These are phyloP conservation scores for Motacilla alba DNA, from an alignment of 2,113 vertebrate genomes.

Conservation along the genomic window DNA sequence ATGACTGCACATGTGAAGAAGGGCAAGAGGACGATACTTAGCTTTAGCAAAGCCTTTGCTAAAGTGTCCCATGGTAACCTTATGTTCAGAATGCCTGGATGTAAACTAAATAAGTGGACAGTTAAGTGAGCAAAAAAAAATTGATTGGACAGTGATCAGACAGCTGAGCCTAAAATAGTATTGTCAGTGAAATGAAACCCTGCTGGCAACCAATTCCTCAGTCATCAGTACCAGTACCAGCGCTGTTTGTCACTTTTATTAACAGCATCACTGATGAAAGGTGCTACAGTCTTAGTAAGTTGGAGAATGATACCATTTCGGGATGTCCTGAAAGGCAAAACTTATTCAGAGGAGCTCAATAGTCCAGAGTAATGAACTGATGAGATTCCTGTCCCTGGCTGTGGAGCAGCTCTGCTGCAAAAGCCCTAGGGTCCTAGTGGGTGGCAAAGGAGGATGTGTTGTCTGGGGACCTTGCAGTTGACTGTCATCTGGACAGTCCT, in stretches of 20 bases:
- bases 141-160: neutral
- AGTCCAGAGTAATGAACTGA: neutral
- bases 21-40: accelerated
- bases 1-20: neutral
- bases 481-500: neutral
- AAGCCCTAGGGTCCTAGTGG: neutral
- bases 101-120: neutral
- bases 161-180: neutral
- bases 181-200: neutral
- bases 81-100: neutral
- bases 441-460: neutral
- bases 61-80: neutral
- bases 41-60: neutral
- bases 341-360: neutral
- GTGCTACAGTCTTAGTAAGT: neutral
- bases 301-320: neutral
- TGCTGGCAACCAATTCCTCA: neutral
- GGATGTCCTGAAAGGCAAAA: neutral
- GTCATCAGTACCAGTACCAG: neutral
- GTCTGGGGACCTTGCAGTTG: neutral
- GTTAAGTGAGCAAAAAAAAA: neutral
- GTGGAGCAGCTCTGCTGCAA: neutral
- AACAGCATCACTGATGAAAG: neutral
- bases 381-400: neutral
- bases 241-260: neutral